phyloP scores from a whole-genome alignment of 2,888 invertebrate genomes.

The Yponomeuta malinellus region DNA sequence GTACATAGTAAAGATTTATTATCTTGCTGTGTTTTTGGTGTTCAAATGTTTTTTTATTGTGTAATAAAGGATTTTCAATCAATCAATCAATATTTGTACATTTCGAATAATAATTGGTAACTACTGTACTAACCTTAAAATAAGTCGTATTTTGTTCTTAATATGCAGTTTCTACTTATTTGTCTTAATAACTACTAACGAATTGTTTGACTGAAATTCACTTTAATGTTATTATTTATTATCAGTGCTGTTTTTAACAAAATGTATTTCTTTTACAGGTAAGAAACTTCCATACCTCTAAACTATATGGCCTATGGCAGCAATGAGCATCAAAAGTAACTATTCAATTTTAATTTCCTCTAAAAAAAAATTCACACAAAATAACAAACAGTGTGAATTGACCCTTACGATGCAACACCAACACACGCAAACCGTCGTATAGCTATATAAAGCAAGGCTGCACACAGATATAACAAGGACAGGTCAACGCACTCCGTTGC shows the following conservation, averaged over 20 bases:
- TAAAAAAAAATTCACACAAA: slow-evolving; percentile 21
- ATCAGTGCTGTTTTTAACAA: not conserved
- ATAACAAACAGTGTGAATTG: slow-evolving; percentile 45
- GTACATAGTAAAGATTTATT: too few species aligned
- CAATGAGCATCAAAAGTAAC: not conserved
- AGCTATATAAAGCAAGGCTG: slow-evolving; percentile 73
- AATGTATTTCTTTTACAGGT: slow-evolving; percentile 21
- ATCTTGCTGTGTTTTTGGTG: too few species aligned
- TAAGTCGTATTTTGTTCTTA: too few species aligned
- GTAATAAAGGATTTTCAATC: too few species aligned
- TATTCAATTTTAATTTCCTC: not conserved
- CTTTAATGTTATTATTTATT: not conserved
- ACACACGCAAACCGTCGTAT: slow-evolving; percentile 50
- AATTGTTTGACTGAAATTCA: not conserved
- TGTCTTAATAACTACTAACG: too few species aligned
- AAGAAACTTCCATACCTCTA: slow-evolving; percentile 16
- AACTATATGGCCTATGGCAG: not conserved
- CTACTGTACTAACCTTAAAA: too few species aligned
- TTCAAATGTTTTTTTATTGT: too few species aligned
- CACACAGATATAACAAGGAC: slow-evolving; percentile 72
- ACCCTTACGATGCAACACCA: slow-evolving; percentile 62
- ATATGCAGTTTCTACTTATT: too few species aligned
- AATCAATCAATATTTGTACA: too few species aligned
- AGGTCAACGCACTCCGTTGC: slow-evolving; percentile 74
- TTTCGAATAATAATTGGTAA: too few species aligned